These are phyloP conservation scores for Siderastrea siderea DNA, from an alignment of 92 coral and sea anemone species.

Conservation along the genomic window DNA sequence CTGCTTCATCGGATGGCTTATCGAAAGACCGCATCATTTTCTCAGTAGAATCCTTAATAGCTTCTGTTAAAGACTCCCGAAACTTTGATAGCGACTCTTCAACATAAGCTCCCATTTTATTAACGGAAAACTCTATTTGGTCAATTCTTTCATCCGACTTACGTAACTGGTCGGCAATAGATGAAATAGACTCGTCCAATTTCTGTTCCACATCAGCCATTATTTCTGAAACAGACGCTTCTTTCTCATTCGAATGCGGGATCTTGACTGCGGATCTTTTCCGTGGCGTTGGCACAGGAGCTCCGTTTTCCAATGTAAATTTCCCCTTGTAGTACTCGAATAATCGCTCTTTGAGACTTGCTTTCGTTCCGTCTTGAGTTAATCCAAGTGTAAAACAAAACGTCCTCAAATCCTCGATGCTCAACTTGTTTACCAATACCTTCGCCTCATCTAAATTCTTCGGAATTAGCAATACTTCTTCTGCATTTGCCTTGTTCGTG, in stretches of 20 bases:
- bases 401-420: neutral
- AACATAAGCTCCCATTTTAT: neutral
- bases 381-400: neutral
- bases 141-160: neutral
- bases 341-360: neutral
- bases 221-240: too few species aligned
- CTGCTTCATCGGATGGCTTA: neutral
- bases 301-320: neutral
- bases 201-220: neutral
- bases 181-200: neutral
- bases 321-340: neutral
- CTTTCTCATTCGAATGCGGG: too few species aligned
- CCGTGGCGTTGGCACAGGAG: neutral
- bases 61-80: neutral
- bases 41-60: neutral
- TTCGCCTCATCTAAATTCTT: too few species aligned
- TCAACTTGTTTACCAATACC: too few species aligned
- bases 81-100: neutral
- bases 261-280: too few species aligned
- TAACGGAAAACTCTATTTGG: neutral
- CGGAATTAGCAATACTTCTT: too few species aligned
- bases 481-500: too few species aligned
- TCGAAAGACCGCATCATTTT: neutral
- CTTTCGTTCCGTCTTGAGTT: neutral
- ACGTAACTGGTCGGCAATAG: neutral